Evolutionary conservation across 2,113 vertebrate genomes (phyloP).

Genomic region (Pyrgilauda ruficollis): DNA sequence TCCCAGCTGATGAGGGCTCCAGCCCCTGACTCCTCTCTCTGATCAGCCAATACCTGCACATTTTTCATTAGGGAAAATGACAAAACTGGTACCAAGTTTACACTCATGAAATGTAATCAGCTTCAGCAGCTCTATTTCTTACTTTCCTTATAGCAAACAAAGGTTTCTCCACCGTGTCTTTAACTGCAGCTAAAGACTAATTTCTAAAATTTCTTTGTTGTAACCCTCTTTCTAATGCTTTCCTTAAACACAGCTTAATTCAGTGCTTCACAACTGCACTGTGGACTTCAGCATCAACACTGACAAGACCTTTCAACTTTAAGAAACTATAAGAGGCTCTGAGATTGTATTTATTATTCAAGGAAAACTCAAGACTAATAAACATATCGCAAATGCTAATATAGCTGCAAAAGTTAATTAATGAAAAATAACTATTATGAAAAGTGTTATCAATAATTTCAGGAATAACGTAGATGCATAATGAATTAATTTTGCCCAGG

Average conservation of each 20-base stretch:
- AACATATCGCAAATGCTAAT: slow-evolving; percentile 83
- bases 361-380: slow-evolving; percentile 79
- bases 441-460: slow-evolving; percentile 91
- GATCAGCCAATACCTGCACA: not conserved
- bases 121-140: not conserved
- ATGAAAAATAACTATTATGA: slow-evolving; percentile 88
- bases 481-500: slow-evolving; percentile 87
- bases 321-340: not conserved
- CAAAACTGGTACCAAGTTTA: not conserved
- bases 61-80: not conserved
- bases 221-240: not conserved
- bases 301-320: slow-evolving; percentile 51
- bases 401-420: slow-evolving; percentile 85
- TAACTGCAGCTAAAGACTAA: not conserved
- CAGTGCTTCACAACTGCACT: slow-evolving; percentile 11
- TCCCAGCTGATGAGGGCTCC: not conserved
- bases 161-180: not conserved
- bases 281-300: slow-evolving; percentile 44
- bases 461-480: slow-evolving; percentile 88
- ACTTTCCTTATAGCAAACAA: not conserved
- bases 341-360: slow-evolving; percentile 69
- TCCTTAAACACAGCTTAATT: not conserved
- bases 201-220: no score
- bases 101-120: not conserved
- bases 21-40: not conserved